A percentile compares a stretch with the other conserved stretches of the same genome.
Evolutionary conservation across 2,113 vertebrate species (phyloP).

Genomic region (Eulemur macaco): DNA sequence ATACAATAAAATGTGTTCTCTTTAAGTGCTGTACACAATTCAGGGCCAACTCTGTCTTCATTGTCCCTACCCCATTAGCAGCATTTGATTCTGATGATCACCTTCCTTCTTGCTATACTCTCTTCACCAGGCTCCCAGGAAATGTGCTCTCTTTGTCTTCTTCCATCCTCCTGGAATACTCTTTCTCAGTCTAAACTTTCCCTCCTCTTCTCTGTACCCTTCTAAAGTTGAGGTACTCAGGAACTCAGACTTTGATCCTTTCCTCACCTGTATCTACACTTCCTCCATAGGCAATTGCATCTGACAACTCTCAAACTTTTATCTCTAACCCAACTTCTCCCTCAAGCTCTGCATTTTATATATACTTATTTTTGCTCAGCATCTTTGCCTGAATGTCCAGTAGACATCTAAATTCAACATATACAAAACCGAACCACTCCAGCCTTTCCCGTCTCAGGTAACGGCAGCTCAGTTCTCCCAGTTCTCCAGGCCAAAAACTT

Average conservation of each 20-base stretch:
- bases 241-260: background rate
- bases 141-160: background rate
- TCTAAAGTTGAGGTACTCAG: background rate
- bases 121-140: background rate
- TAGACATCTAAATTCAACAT: background rate
- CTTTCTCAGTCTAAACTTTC: background rate
- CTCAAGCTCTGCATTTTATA: constrained; percentile 4
- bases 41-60: background rate
- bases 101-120: background rate
- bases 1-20: background rate
- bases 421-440: background rate
- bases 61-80: background rate
- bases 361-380: background rate
- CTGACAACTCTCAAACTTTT: background rate
- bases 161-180: background rate
- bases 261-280: background rate
- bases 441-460: background rate
- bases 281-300: background rate
- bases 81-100: background rate
- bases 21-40: background rate
- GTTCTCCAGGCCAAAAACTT: background rate
- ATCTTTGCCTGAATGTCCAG: background rate
- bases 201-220: background rate
- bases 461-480: background rate
- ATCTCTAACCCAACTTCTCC: background rate